These are phyloP conservation scores for Ernsta delagoae DNA, from an alignment of 2,888 invertebrate genomes.

Conservation along the genomic window DNA sequence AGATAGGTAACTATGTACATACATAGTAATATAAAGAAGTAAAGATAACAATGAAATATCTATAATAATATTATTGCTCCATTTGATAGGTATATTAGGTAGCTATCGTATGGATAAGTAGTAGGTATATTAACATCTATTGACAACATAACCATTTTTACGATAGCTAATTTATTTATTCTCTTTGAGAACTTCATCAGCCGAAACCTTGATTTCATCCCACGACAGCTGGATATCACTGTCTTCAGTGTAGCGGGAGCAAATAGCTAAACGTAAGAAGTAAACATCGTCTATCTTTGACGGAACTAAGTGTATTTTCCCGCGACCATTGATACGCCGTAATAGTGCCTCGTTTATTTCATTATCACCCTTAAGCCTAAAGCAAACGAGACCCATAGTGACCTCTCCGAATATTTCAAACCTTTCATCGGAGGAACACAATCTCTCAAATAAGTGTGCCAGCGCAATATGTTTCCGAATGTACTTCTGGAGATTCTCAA, in stretches of 20 bases:
- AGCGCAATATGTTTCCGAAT: slow-evolving; percentile 94
- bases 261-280: slow-evolving; percentile 95
- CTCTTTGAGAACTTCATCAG: slow-evolving; percentile 86
- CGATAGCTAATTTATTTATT: slow-evolving; percentile 28
- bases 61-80: slow-evolving; percentile 9
- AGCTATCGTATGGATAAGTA: too few species aligned
- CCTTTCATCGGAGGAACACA: slow-evolving; percentile 90
- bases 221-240: slow-evolving; percentile 94
- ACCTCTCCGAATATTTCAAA: slow-evolving; percentile 97
- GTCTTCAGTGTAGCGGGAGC: slow-evolving; percentile 92
- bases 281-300: slow-evolving; percentile 93
- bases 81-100: neutral
- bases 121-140: too few species aligned
- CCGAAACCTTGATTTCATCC: slow-evolving; percentile 92
- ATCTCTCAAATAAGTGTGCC: slow-evolving; percentile 94
- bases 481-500: slow-evolving; percentile 93
- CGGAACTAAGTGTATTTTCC: slow-evolving; percentile 96
- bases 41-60: neutral
- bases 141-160: neutral
- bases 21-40: too few species aligned
- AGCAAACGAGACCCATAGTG: slow-evolving; percentile 98
- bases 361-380: slow-evolving; percentile 94
- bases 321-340: slow-evolving; percentile 94
- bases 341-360: slow-evolving; percentile 92
- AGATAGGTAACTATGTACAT: too few species aligned